phyloP scores from a whole-genome alignment of 2,113 vertebrate species.

The Pseudorectes ferrugineus region DNA sequence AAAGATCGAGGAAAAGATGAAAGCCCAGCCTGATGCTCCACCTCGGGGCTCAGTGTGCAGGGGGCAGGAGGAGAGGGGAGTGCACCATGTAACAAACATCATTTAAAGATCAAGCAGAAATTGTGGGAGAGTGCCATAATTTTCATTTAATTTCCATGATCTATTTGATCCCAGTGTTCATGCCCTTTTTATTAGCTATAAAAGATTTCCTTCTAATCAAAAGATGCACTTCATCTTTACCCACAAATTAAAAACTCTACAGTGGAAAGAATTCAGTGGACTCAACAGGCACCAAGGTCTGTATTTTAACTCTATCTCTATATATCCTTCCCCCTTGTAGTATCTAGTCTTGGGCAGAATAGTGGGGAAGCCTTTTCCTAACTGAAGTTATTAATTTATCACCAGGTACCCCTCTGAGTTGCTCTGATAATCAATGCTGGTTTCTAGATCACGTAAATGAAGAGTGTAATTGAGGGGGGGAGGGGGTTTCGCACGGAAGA shows the following conservation, averaged over 20 bases:
- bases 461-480: slow-evolving; percentile 57
- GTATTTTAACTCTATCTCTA: background rate
- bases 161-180: slow-evolving; percentile 37
- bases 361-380: slow-evolving; percentile 37
- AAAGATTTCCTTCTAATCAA: slow-evolving; percentile 65
- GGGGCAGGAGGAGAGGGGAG: background rate
- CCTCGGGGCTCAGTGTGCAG: slow-evolving; percentile 12
- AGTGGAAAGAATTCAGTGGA: slow-evolving; percentile 18
- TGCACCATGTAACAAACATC: background rate
- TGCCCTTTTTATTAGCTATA: slow-evolving; percentile 33
- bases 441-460: slow-evolving; percentile 67
- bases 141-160: slow-evolving; percentile 63
- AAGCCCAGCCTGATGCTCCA: slow-evolving; percentile 15
- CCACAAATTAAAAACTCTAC: slow-evolving; percentile 50
- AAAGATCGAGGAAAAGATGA: background rate
- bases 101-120: slow-evolving; percentile 42
- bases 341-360: background rate
- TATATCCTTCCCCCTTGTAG: background rate
- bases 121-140: slow-evolving; percentile 41
- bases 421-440: slow-evolving; percentile 69
- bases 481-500: slow-evolving; percentile 5
- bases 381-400: slow-evolving; percentile 67
- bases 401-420: slow-evolving; percentile 44
- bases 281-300: slow-evolving; percentile 59
- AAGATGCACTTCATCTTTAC: slow-evolving; percentile 52